phyloP scores from a whole-genome alignment of 2,888 invertebrate species.

The Trichogramma dendrolimi region DNA sequence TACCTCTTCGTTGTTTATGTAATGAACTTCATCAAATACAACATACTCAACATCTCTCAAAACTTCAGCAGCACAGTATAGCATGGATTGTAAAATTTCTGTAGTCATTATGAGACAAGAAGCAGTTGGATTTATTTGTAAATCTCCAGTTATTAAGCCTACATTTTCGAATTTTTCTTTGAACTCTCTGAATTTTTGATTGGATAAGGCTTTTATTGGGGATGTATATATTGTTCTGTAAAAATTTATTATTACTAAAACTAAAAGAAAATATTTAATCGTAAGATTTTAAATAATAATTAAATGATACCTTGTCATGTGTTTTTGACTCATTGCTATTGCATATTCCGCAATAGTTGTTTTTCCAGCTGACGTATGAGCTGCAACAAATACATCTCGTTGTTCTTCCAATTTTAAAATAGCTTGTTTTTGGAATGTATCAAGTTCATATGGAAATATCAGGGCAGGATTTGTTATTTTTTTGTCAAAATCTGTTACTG shows the following conservation, averaged over 20 bases:
- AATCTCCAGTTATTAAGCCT: conserved; percentile 90
- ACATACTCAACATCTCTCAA: conserved; percentile 96
- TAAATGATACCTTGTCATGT: conserved; percentile 71
- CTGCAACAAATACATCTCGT: conserved; percentile 96
- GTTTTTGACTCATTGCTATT: conserved; percentile 88
- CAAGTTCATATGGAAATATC: conserved; percentile 85
- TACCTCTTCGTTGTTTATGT: conserved; percentile 93
- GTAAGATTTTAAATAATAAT: conserved; percentile 3
- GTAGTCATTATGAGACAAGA: conserved; percentile 99
- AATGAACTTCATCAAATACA: conserved; percentile 98
- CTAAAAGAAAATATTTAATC: conserved; percentile 10
- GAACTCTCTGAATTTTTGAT: conserved; percentile 98
- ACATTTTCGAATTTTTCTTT: conserved; percentile 88
- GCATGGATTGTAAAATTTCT: conserved; percentile 94
- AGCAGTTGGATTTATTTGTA: conserved; percentile 90
- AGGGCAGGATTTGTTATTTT: conserved; percentile 80
- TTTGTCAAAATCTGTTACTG: conserved; percentile 76
- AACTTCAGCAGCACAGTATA: conserved; percentile 91
- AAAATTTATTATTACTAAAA: conserved; percentile 5
- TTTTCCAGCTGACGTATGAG: conserved; percentile 98
- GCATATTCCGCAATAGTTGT: conserved; percentile 99
- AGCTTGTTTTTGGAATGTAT: conserved; percentile 96
- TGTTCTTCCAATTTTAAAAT: conserved; percentile 89
- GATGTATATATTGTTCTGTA: conserved; percentile 90
- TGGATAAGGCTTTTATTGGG: conserved; percentile 97